phyloP scores from a whole-genome alignment of 2,888 invertebrate species.

The Leucophora obtusa region DNA sequence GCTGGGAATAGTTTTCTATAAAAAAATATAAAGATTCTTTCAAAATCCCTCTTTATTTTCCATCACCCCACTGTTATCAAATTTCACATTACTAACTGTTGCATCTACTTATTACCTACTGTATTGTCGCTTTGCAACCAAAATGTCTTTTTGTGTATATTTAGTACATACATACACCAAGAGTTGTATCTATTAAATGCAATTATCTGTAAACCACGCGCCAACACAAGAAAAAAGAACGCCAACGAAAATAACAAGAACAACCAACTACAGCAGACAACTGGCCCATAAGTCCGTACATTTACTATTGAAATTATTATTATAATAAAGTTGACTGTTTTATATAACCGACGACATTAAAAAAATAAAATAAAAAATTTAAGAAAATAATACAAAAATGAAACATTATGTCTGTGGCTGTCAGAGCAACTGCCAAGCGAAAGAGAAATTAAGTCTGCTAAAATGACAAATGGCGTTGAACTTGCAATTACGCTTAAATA shows the following conservation, averaged over 20 bases:
- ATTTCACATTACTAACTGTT: slow-evolving; percentile 1
- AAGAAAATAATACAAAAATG: slow-evolving; percentile 31
- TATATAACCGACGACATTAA: slow-evolving; percentile 27
- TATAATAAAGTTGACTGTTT: slow-evolving; percentile 52
- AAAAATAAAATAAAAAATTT: neutral
- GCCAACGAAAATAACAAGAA: neutral
- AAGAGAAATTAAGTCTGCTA: slow-evolving; percentile 67
- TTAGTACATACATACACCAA: neutral
- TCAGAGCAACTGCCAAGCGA: slow-evolving; percentile 63
- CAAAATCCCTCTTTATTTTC: no score
- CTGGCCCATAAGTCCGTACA: slow-evolving; percentile 36
- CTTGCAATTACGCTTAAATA: slow-evolving; percentile 24
- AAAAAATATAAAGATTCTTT: no score
- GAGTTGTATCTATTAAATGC: slow-evolving; percentile 43
- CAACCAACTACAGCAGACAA: slow-evolving; percentile 22
- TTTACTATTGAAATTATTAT: slow-evolving; percentile 59
- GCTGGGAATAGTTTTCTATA: no score
- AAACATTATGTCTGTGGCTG: slow-evolving; percentile 63
- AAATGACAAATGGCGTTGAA: slow-evolving; percentile 64
- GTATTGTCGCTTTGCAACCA: neutral
- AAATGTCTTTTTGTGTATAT: neutral
- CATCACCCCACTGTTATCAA: neutral
- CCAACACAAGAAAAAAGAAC: slow-evolving; percentile 3
- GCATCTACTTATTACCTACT: slow-evolving; percentile 33
- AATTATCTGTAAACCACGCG: slow-evolving; percentile 54